Conservation (phyloP, 2,888 invertebrate genomes). For the Agonum fuliginosum region DNA sequence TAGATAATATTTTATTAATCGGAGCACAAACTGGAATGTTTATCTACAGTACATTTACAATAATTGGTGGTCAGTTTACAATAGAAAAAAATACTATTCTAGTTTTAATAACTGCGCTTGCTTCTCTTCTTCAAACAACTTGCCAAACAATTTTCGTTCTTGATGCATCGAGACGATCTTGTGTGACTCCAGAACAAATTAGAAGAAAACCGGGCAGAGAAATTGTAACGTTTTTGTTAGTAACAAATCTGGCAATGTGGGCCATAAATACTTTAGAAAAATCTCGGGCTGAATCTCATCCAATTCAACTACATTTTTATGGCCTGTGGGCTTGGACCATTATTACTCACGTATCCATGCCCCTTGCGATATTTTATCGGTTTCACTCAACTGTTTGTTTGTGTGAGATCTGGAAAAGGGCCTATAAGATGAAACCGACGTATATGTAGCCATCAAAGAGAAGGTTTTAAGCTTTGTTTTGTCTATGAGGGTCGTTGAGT, state of each 20-base stretch:
- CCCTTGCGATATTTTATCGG: constrained; percentile 93
- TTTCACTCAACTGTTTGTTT: constrained; percentile 97
- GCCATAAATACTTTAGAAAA: constrained; percentile 95
- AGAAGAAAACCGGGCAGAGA: constrained; percentile 93
- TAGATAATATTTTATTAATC: constrained; percentile 93
- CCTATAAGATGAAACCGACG: constrained; percentile 93
- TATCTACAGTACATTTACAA: constrained; percentile 94
- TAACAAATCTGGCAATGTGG: constrained; percentile 95
- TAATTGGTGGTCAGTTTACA: constrained; percentile 94
- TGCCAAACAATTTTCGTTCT: constrained; percentile 94
- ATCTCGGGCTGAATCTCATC: constrained; percentile 92
- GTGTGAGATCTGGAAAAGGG: constrained; percentile 97
- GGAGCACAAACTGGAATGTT: constrained; percentile 97
- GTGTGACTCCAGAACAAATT: constrained; percentile 87
- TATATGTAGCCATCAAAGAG: constrained; percentile 77
- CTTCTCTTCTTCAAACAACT: constrained; percentile 91
- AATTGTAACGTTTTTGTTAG: constrained; percentile 92
- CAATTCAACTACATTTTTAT: constrained; percentile 93
- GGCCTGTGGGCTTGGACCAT: constrained; percentile 97
- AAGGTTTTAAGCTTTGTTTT: constrained; percentile 7
- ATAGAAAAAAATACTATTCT: constrained; percentile 86
- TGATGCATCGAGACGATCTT: constrained; percentile 90
- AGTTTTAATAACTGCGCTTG: constrained; percentile 88
- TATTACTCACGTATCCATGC: constrained; percentile 95
- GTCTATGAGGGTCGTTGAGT: background rate